Conservation (phyloP, 1,140 invertebrate species). For the Drosophila pallidifrons region DNA sequence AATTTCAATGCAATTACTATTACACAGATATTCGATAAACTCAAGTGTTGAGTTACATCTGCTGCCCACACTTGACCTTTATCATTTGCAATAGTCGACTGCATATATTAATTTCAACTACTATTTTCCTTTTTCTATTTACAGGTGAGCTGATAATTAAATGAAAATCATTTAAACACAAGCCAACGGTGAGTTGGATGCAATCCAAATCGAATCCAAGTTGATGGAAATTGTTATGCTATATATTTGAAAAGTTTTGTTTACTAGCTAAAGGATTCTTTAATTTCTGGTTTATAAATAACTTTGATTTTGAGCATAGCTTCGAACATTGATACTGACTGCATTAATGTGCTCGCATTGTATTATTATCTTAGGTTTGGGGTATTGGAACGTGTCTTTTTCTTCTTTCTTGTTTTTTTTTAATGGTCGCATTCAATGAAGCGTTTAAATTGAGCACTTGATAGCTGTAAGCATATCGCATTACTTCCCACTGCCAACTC, state of each 20-base stretch:
- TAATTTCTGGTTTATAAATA: too few relatives aligned
- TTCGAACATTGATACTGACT: not conserved
- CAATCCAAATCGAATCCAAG: too few relatives aligned
- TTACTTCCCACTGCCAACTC: slow-evolving; percentile 23
- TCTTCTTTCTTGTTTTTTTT: not conserved
- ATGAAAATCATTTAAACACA: not conserved
- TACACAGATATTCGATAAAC: not conserved
- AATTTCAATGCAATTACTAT: not conserved
- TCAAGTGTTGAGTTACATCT: too few relatives aligned
- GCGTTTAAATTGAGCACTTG: slow-evolving; percentile 20
- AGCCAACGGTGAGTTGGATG: not conserved
- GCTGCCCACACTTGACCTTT: too few relatives aligned
- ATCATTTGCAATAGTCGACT: not conserved
- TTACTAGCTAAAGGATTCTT: too few relatives aligned
- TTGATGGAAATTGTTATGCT: too few relatives aligned
- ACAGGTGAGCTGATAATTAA: slow-evolving; percentile 5
- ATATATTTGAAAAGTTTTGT: too few relatives aligned
- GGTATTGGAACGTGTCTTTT: not conserved
- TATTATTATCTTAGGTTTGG: not conserved
- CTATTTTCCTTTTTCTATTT: not conserved
- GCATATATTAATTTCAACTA: not conserved
- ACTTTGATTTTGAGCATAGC: not conserved
- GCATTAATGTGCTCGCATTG: not conserved
- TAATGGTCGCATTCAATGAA: slow-evolving; percentile 21
- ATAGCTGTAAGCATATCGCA: slow-evolving; percentile 18